A percentile compares a stretch with the other conserved stretches of the same genome.
phyloP scores from a whole-genome alignment of 2,888 invertebrate species.

The Eristalis tenax region DNA sequence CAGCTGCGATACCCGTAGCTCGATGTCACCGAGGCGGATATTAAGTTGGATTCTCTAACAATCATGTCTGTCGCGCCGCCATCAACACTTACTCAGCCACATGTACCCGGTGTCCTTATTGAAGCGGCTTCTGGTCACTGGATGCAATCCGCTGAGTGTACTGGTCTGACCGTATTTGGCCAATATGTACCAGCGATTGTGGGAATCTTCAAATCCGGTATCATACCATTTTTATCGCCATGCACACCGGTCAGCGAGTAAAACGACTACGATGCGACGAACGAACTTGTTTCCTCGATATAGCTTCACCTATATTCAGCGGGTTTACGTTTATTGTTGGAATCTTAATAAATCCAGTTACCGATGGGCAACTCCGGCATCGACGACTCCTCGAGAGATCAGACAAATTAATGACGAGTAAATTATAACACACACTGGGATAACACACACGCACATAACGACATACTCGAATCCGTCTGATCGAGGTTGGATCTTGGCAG shows the following conservation, averaged over 20 bases:
- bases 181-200: slow-evolving; percentile 66
- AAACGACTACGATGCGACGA: not conserved
- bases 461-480: slow-evolving; percentile 3
- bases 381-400: slow-evolving; percentile 8
- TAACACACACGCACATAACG: not conserved
- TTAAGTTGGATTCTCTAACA: slow-evolving; percentile 50
- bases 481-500: slow-evolving; percentile 8
- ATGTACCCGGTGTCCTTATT: slow-evolving; percentile 51
- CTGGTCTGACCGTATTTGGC: slow-evolving; percentile 67
- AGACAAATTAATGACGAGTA: slow-evolving; percentile 40
- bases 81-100: slow-evolving; percentile 53
- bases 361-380: slow-evolving; percentile 30
- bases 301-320: slow-evolving; percentile 67
- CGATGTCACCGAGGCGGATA: slow-evolving; percentile 63
- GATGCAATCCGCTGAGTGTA: slow-evolving; percentile 38
- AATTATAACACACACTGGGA: slow-evolving; percentile 8
- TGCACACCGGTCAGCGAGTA: slow-evolving; percentile 14
- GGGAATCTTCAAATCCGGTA: slow-evolving; percentile 71
- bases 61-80: slow-evolving; percentile 45
- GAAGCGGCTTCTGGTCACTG: slow-evolving; percentile 40
- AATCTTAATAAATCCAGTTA: slow-evolving; percentile 41
- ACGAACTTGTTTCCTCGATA: slow-evolving; percentile 66
- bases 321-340: slow-evolving; percentile 50
- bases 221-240: slow-evolving; percentile 65
- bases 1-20: slow-evolving; percentile 16